Evolutionary conservation across 2,888 invertebrate species (phyloP).

Genomic region (Steinernema carpocapsae): DNA sequence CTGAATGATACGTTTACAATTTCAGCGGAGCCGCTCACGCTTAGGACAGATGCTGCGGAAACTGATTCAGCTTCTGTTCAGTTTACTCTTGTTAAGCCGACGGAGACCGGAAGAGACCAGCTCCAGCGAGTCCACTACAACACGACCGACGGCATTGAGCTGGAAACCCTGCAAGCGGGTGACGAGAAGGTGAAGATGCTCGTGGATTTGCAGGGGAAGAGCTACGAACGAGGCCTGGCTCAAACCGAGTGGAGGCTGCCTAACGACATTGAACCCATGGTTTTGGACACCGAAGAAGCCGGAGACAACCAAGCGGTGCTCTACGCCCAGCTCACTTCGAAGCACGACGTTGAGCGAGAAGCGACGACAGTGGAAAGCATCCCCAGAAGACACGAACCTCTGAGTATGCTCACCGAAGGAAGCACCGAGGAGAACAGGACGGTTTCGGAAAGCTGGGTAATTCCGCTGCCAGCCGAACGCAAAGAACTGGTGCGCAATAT

Average conservation of each 20-base stretch:
- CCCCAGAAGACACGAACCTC: constrained; percentile 42
- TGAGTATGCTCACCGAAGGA: constrained; percentile 42
- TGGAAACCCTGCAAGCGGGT: constrained; percentile 50
- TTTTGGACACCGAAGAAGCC: constrained; percentile 51
- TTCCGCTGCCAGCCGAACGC: constrained; percentile 36
- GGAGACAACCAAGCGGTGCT: constrained; percentile 53
- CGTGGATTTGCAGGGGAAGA: constrained; percentile 56
- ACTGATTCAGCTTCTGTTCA: constrained; percentile 49
- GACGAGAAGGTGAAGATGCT: constrained; percentile 55
- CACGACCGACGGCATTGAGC: constrained; percentile 39
- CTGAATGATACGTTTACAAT: constrained; percentile 51
- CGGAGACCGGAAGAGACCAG: constrained; percentile 36
- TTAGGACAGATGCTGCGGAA: constrained; percentile 50
- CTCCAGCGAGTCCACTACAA: constrained; percentile 41
- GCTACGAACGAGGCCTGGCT: constrained; percentile 44
- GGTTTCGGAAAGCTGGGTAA: constrained; percentile 43
- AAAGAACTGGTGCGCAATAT: constrained; percentile 38
- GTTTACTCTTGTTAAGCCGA: constrained; percentile 46
- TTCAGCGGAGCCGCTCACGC: constrained; percentile 53
- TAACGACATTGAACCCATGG: constrained; percentile 44
- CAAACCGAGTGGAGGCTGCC: constrained; percentile 40
- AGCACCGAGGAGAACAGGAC: constrained; percentile 45
- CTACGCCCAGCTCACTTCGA: constrained; percentile 48
- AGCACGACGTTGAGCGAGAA: constrained; percentile 49
- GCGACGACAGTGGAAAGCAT: constrained; percentile 42